A percentile compares a stretch with the other conserved stretches of the same genome.
These are phyloP conservation scores for Rana temporaria DNA, from an alignment of 2,113 vertebrate genomes.

Conservation along the genomic window DNA sequence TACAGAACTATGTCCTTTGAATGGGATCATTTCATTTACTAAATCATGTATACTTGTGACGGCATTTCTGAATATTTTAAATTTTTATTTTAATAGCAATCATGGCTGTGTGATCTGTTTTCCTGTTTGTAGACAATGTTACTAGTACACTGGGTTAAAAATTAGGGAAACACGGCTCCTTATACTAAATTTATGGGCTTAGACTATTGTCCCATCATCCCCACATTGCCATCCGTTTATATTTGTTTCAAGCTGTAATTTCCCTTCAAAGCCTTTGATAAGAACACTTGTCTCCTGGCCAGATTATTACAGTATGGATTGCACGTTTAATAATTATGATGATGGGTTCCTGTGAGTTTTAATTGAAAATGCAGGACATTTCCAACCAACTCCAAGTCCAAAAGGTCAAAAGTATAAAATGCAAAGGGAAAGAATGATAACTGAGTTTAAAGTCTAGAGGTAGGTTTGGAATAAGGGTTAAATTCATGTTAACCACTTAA, in stretches of 20 bases:
- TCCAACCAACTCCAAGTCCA: background rate
- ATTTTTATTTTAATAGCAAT: background rate
- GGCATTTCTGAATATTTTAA: too few relatives aligned
- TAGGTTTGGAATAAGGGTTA: background rate
- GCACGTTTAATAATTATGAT: conserved; percentile 23
- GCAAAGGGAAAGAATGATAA: background rate
- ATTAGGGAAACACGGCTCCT: background rate
- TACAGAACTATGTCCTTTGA: too few relatives aligned
- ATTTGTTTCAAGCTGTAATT: conserved; percentile 2
- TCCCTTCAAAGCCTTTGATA: conserved; percentile 34
- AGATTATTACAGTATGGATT: background rate
- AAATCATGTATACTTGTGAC: too few relatives aligned
- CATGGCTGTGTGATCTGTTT: background rate
- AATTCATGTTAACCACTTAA: too few relatives aligned
- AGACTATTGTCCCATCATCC: background rate
- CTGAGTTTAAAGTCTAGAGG: background rate
- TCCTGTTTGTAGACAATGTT: conserved; percentile 30
- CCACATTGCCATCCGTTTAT: conserved; percentile 21
- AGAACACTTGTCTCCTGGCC: background rate
- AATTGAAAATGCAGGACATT: conserved; percentile 25
- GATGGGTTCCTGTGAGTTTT: conserved; percentile 28
- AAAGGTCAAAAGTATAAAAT: conserved; percentile 24
- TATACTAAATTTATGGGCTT: background rate
- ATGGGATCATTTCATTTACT: too few relatives aligned
- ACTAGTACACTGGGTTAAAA: background rate